These are phyloP conservation scores for Ciconia stormi DNA, from an alignment of 2,113 vertebrate genomes.

Conservation along the genomic window DNA sequence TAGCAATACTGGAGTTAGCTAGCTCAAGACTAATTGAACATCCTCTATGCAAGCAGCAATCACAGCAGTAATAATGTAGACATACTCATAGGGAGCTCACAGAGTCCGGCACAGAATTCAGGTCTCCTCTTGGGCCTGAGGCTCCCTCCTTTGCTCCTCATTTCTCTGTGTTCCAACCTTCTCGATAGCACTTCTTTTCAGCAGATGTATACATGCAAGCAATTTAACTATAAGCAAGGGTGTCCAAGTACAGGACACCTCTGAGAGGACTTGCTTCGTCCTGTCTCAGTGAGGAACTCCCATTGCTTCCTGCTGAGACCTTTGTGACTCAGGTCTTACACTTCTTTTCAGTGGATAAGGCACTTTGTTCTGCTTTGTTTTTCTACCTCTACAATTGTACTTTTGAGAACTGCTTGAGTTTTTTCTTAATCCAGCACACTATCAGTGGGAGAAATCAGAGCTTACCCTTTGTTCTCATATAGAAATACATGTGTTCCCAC, in stretches of 20 bases:
- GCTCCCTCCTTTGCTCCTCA: background rate
- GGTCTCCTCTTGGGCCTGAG: background rate
- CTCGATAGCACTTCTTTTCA: background rate
- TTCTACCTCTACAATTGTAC: background rate
- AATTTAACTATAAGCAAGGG: background rate
- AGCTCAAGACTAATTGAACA: background rate
- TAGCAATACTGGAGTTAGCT: background rate
- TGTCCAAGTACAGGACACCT: background rate
- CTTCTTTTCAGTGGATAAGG: background rate
- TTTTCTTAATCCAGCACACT: background rate
- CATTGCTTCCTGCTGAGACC: background rate
- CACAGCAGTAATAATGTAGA: background rate
- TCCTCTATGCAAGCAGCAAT: background rate
- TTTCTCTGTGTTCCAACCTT: background rate
- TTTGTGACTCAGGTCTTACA: background rate
- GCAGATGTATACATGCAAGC: background rate
- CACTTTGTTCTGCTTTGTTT: background rate
- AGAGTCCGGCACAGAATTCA: background rate
- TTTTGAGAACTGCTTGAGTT: background rate
- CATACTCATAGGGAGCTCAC: background rate
- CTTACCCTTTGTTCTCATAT: background rate
- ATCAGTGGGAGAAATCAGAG: background rate
- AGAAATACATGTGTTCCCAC: background rate
- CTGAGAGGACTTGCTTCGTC: background rate
- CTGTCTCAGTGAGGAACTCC: background rate